Conservation (phyloP, 1,140 invertebrate species). For the Ectropis grisescens region DNA sequence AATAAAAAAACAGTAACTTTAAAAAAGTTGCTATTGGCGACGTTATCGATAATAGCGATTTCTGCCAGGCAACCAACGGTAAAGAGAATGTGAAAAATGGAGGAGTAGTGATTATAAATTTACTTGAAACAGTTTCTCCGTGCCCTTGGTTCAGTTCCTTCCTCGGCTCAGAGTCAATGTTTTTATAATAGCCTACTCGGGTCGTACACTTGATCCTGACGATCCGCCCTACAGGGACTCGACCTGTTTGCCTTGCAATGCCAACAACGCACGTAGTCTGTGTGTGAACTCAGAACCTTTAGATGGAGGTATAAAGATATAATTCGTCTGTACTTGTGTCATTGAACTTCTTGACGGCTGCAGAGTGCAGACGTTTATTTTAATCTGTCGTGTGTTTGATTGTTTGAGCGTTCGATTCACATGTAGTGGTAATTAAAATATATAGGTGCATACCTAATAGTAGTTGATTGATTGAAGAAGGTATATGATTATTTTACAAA, state of each 20-base stretch:
- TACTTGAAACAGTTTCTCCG: background rate
- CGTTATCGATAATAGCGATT: background rate
- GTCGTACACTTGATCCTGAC: no score
- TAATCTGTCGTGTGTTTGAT: background rate
- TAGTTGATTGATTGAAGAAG: no score
- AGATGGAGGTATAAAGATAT: background rate
- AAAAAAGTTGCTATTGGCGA: background rate
- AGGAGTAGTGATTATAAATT: background rate
- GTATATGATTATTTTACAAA: no score
- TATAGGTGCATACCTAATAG: background rate
- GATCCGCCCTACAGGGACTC: constrained; percentile 14
- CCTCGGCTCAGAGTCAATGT: constrained; percentile 3
- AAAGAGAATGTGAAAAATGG: background rate
- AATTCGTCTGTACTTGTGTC: background rate
- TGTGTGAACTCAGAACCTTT: background rate
- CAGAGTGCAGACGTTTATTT: background rate
- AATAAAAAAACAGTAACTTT: no score
- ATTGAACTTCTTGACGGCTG: background rate
- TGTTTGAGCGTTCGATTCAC: background rate
- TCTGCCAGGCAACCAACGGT: no score
- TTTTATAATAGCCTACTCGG: constrained; percentile 8
- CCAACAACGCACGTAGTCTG: constrained; percentile 12
- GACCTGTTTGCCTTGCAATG: constrained; percentile 55
- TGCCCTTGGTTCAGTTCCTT: background rate
- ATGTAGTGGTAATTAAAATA: background rate